Evolutionary conservation across 2,797 vertebrate species (phyloP), one percentile per base, ranked within the genome.

Genomic region (Mionectes olivaceus): DNA sequence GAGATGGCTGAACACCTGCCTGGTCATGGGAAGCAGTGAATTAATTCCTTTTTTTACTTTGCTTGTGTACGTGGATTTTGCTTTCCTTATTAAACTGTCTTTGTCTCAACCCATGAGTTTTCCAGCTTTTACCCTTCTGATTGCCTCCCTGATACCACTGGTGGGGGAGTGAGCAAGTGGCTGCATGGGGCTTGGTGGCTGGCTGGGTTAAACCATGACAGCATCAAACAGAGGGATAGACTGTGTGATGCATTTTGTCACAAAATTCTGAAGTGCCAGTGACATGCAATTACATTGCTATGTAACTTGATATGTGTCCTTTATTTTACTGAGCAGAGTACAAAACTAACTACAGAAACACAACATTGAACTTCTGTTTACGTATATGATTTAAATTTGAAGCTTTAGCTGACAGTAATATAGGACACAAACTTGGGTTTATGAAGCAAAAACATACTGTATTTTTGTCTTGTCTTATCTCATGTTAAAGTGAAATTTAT

Each of bases 111-210:
- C 23, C 19, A 89, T 7, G 44, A 70, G 37, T 83, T 52, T 77
- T 64, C 44, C 57, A 14, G 13, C 11, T 57, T 57, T 39, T 63
- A 39, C 24, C 3, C 27, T 44, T 69, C 27, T 0, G 0, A 19
- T 50, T 63, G 16, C 33, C 9, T 28, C 32, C 43, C 5, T 0
- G 0, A 4, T 64, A 27, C n/a, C 1, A 0, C 56, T 50, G 19
- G 1, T 10, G 27, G 17, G 9, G 37, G 8, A 22, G n/a, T 15
- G 11, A 56, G 23, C 12, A 23, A 69, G 44, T 4, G 11, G 24
- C 28, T 55, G 7, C 10, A 3, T 23, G 17, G 21, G 25, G 7
- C 19, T 69, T 39, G 9, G 33, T 47, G 25, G 9, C 17, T 43
- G 43, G 3, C 14, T 49, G 25, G 4, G 3, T 49, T 87, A 50